These are phyloP conservation scores for Notocelia uddmanniana DNA, from an alignment of 2,888 invertebrate species.

Conservation along the genomic window DNA sequence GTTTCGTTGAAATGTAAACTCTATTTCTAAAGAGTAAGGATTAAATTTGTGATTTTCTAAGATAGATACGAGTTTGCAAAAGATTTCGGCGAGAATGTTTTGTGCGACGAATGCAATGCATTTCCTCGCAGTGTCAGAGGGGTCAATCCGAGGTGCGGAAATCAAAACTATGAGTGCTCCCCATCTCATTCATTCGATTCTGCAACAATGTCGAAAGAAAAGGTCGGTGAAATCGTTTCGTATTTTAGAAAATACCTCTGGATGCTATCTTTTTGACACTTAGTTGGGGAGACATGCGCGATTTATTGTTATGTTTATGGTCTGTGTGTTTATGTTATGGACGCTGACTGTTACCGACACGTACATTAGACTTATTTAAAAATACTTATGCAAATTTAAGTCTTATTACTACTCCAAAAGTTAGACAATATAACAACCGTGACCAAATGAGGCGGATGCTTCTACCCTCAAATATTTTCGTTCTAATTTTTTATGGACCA, in stretches of 20 bases:
- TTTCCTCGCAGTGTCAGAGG: constrained; percentile 47
- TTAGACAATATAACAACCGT: not conserved
- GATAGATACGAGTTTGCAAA: not conserved
- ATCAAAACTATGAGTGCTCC: constrained; percentile 27
- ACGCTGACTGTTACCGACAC: constrained; percentile 11
- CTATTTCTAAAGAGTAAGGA: not conserved
- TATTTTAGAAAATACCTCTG: constrained; percentile 27
- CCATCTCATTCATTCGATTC: not conserved
- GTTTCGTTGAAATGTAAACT: constrained; percentile 9
- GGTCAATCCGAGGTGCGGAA: constrained; percentile 48
- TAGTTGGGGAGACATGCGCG: constrained; percentile 54
- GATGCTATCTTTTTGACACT: constrained; percentile 71
- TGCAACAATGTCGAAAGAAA: not conserved
- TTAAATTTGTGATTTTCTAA: not conserved
- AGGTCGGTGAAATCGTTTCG: not conserved
- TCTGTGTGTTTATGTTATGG: constrained; percentile 45
- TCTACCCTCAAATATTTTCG: not conserved
- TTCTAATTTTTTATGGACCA: too few species aligned
- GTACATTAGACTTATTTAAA: not conserved
- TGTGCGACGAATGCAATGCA: constrained; percentile 65
- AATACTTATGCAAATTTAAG: not conserved
- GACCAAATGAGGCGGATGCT: not conserved
- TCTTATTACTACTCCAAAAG: not conserved
- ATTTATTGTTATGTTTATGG: constrained; percentile 53
- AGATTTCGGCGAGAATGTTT: constrained; percentile 46